Base-by-base conservation (phyloP, 2,113 vertebrate genomes). In the Baryphthengus martii region DNA sequence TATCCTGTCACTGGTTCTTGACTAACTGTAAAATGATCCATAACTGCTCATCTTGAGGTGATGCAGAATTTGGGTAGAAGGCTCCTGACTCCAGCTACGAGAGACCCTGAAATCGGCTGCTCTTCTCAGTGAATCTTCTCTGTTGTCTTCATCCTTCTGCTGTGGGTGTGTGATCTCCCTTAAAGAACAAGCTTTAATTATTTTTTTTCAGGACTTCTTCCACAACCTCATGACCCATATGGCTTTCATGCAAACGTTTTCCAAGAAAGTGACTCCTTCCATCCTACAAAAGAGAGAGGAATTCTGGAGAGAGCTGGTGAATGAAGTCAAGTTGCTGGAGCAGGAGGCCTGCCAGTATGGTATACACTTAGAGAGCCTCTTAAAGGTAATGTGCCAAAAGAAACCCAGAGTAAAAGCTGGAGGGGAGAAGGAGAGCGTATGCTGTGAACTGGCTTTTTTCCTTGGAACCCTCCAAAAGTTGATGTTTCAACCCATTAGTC, bases 171-270 rank as follows among this genome's bases (percentile, higher is more conserved):
- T 71, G 59, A 49, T 73, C 33, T 84, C 33, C 71, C 29, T 35
- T 63, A 37, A 73, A 68, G 28, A 72, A 2, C 21, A 56, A 47
- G 11, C 23, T 85, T 73, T 62, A 66, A 79, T 33, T n/a, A 33
- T 23, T 39, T 40, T 72, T 82, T 75, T 13, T 53, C 89, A 99
- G 99, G 97, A 90, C 39, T 99, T 99, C 93, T 99, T 99, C 96
- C 95, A 52, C 80, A 98, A 97, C 82, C 97, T 99, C 68, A 93
- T 61, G 12, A 90, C 93, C 2, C 98, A 93, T 65, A 91, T 98
- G 79, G 71, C 94, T 82, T 88, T 92, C 80, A 97, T 99, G 90
- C 97, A 98, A 93, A 83, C 70, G 2, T 96, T 98, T 88, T 97
- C 93, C 40, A 62, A 86, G 56, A 98, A 97, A 88, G 90, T 98